Base-by-base conservation (phyloP, 2,113 vertebrate species). In the Deroptyus accipitrinus region DNA sequence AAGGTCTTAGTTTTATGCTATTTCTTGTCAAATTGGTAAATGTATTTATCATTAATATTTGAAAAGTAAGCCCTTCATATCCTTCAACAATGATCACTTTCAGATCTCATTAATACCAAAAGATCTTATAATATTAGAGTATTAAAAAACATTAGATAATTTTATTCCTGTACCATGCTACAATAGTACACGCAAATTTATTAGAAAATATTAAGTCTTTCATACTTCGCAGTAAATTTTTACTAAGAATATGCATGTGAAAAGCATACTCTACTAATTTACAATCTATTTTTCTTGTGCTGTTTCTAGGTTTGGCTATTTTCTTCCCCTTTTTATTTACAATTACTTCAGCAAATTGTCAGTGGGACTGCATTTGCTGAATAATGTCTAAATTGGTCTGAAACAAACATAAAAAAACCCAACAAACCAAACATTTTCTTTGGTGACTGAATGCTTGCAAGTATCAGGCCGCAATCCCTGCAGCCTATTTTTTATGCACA, bases 381-480 rank as follows among this genome's bases (percentile, higher is more conserved):
- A 61, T 41, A 6, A 22, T 2, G 30, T 35, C 19, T 31, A 14
- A 44, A 61, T 6, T 27, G 9, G 37, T 90, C 62, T 69, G 57
- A 81, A 82, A 52, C 6, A 63, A 11, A 52, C 5, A 55, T 0
- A n/a, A 39, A 42, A 70, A 4, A 0, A 1, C 4, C 2, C 20
- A 22, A 28, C 33, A 42, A 30, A 28, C 22, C 11, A 48, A n/a
- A 42, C 1, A 4, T 35, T 79, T 68, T 76, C 39, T 67, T 33
- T 33, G 17, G 31, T 42, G 35, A 10, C 16, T 57, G 13, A 19
- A 12, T 33, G 46, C 24, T 13, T 46, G 14, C 3, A 81, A 55
- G 8, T 4, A 7, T 17, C 55, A 61, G 35, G 41, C 30, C 70
- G 85, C 25, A 82, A 68, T 4, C 11, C 28, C 20, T 33, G 37